These are phyloP conservation scores for Parthenolecanium corni DNA, from an alignment of 2,888 invertebrate genomes.

Conservation along the genomic window DNA sequence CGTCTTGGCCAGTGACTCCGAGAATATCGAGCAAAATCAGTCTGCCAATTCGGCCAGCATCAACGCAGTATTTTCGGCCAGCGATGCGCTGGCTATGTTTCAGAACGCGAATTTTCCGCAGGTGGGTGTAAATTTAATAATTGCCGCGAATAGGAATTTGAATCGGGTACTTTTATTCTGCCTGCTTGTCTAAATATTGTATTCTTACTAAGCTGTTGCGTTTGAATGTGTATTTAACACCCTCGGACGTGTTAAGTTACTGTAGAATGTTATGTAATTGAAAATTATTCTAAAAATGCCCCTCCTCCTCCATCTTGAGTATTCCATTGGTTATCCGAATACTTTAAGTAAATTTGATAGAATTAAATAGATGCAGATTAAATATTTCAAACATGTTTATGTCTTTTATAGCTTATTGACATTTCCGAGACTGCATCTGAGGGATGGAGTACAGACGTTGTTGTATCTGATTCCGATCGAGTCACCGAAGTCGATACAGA, in stretches of 20 bases:
- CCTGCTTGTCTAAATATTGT: background rate
- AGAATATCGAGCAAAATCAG: constrained; percentile 62
- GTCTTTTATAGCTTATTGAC: constrained; percentile 44
- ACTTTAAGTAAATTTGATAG: too few species aligned
- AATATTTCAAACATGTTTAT: too few species aligned
- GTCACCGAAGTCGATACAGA: constrained; percentile 73
- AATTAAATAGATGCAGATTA: too few species aligned
- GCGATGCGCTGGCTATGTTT: constrained; percentile 13
- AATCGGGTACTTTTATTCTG: background rate
- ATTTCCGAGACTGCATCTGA: constrained; percentile 86
- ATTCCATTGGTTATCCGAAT: too few species aligned
- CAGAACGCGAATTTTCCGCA: constrained; percentile 14
- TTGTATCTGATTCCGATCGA: constrained; percentile 83
- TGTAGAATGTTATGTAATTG: too few species aligned
- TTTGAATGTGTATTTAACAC: too few species aligned
- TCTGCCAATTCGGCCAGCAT: background rate
- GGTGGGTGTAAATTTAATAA: background rate
- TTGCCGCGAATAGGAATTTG: too few species aligned
- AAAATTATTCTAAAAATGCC: too few species aligned
- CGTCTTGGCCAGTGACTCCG: constrained; percentile 91
- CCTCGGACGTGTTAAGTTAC: too few species aligned
- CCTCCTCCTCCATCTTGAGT: too few species aligned
- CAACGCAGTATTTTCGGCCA: constrained; percentile 13
- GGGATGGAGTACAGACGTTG: constrained; percentile 95
- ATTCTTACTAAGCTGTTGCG: too few species aligned